Conservation (phyloP, 2,797 vertebrate species). For the Rhinophrynus dorsalis region DNA sequence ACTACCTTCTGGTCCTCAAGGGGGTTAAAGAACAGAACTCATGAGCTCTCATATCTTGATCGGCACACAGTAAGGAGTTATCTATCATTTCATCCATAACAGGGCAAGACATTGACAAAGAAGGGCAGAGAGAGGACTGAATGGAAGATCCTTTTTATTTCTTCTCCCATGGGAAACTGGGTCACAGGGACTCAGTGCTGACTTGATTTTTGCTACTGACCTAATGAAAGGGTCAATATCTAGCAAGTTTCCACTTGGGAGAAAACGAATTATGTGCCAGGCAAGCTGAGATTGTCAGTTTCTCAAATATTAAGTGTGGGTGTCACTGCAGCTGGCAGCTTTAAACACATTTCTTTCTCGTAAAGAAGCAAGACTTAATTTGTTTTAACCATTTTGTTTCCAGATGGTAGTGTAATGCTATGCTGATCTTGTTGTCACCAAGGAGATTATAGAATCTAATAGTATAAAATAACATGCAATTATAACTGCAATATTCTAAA, state of each 20-base stretch:
- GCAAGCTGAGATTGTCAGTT: neutral
- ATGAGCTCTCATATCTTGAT: neutral
- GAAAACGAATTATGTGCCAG: neutral
- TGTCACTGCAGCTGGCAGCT: neutral
- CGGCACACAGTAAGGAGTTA: neutral
- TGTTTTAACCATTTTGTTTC: too few relatives aligned
- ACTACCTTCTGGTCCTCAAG: too few relatives aligned
- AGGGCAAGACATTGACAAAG: neutral
- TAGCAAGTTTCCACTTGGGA: neutral
- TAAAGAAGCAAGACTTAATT: neutral
- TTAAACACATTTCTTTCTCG: neutral
- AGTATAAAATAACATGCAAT: too few relatives aligned
- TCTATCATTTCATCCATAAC: neutral
- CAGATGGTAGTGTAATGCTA: too few relatives aligned
- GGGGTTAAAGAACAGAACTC: too few relatives aligned
- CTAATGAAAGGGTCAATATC: neutral
- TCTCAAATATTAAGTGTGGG: neutral
- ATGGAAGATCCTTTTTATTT: neutral
- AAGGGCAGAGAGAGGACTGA: neutral
- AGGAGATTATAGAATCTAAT: too few relatives aligned
- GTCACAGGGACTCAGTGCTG: neutral
- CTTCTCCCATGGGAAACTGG: neutral
- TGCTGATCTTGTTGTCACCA: too few relatives aligned
- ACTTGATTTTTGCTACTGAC: neutral
- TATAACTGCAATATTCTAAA: too few relatives aligned